Conservation (phyloP, 2,888 invertebrate species). For the Aspidiotus rigidus region DNA sequence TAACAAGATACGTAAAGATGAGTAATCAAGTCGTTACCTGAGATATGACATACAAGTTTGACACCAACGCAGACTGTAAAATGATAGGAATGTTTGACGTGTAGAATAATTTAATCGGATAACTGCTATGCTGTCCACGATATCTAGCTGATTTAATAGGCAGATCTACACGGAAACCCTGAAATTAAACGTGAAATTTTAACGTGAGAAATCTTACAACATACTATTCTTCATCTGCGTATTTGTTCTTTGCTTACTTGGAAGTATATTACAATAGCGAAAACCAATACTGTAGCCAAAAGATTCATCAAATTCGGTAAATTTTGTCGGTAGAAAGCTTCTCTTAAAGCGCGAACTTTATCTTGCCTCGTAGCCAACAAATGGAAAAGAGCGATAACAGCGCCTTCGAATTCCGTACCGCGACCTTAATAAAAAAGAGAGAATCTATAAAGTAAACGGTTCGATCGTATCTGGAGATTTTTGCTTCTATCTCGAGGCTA, state of each 20-base stretch:
- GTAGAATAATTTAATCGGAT: constrained; percentile 99
- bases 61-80: constrained; percentile 94
- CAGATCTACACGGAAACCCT: constrained; percentile 98
- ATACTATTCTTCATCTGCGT: not conserved
- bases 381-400: constrained; percentile 98
- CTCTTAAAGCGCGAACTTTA: constrained; percentile 94
- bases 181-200: constrained; percentile 34
- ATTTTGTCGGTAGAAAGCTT: constrained; percentile 99
- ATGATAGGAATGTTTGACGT: constrained; percentile 99
- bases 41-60: constrained; percentile 97
- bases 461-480: too few relatives aligned
- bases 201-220: not conserved
- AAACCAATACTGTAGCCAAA: constrained; percentile 92
- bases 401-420: constrained; percentile 99
- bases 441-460: too few relatives aligned
- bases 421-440: constrained; percentile 48
- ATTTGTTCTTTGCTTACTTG: constrained; percentile 56
- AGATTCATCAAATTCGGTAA: constrained; percentile 98
- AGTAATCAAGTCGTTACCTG: constrained; percentile 50
- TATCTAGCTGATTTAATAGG: constrained; percentile 99
- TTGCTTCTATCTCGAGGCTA: too few relatives aligned
- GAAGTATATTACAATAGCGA: constrained; percentile 99
- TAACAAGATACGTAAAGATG: not conserved
- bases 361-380: constrained; percentile 94
- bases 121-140: constrained; percentile 97